Evolutionary conservation across 2,797 vertebrate genomes (phyloP).

Genomic region (Synanceia verrucosa): DNA sequence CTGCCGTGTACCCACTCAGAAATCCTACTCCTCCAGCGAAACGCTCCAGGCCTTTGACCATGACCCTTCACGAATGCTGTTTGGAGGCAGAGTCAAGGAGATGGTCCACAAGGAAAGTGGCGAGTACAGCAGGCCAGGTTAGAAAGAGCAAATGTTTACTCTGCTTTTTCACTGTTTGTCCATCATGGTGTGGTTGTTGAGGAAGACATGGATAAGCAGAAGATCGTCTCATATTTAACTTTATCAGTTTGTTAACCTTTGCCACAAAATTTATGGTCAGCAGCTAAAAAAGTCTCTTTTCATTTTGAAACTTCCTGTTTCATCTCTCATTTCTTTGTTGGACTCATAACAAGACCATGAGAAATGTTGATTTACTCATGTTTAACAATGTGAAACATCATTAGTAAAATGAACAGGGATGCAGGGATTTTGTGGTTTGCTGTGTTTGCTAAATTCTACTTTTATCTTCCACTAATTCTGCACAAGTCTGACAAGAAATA

Average conservation of each 20-base stretch:
- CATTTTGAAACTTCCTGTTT: background rate
- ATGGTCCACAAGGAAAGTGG: constrained; percentile 92
- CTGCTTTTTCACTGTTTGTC: background rate
- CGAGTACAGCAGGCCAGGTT: constrained; percentile 94
- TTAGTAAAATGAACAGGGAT: constrained; percentile 35
- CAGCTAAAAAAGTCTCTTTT: background rate
- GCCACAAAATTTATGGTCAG: background rate
- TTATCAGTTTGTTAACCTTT: background rate
- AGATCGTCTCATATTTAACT: background rate
- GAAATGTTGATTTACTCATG: constrained; percentile 19
- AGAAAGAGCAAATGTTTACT: constrained; percentile 38
- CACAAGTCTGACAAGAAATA: constrained; percentile 30
- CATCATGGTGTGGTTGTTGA: background rate
- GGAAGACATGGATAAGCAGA: background rate
- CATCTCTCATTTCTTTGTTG: background rate
- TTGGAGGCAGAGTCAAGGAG: constrained; percentile 94
- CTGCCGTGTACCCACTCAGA: constrained; percentile 94
- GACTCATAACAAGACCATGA: constrained; percentile 9
- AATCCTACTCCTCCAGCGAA: constrained; percentile 97
- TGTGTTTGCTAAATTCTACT: constrained; percentile 39
- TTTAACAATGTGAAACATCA: constrained; percentile 16
- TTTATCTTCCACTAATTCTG: constrained; percentile 39
- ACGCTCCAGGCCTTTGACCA: constrained; percentile 97
- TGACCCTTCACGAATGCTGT: constrained; percentile 93
- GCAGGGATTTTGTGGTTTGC: constrained; percentile 36